These are phyloP conservation scores for Siderastrea siderea DNA, from an alignment of 92 coral and sea anemone species.

Conservation along the genomic window DNA sequence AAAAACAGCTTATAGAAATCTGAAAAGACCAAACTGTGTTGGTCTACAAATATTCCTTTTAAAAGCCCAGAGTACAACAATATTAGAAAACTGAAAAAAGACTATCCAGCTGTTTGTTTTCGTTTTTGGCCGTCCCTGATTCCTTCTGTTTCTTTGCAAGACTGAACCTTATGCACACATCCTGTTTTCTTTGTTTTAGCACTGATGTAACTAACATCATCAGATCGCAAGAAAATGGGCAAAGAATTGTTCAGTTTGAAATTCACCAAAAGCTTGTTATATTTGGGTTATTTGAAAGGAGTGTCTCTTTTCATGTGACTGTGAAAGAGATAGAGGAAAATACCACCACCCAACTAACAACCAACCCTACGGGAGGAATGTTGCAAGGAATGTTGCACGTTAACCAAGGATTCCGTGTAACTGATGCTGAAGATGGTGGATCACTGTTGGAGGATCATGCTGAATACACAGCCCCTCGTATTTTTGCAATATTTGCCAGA, in stretches of 20 bases:
- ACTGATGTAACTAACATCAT: constrained; percentile 28
- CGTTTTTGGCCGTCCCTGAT: too few species aligned
- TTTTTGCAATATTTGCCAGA: background rate
- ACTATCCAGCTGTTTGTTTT: too few species aligned
- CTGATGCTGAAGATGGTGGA: constrained; percentile 13
- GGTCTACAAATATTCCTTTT: too few species aligned
- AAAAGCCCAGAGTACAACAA: too few species aligned
- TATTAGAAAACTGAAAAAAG: too few species aligned
- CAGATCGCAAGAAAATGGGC: constrained; percentile 26
- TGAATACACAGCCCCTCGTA: constrained; percentile 2
- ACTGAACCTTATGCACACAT: too few species aligned
- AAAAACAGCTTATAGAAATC: too few species aligned
- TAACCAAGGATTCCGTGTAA: constrained; percentile 16
- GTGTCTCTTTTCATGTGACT: background rate
- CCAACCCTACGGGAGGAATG: background rate
- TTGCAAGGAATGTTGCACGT: background rate
- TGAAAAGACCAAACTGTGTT: too few species aligned
- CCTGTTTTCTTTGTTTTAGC: background rate
- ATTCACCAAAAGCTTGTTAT: constrained; percentile 6
- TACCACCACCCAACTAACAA: background rate
- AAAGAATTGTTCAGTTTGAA: constrained; percentile 13
- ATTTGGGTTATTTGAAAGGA: constrained; percentile 1
- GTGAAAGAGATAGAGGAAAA: background rate
- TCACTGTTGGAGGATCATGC: constrained; percentile 24
- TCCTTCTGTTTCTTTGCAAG: too few species aligned